Conservation (phyloP, 1,140 invertebrate genomes). For the Lepidurus arcticus region DNA sequence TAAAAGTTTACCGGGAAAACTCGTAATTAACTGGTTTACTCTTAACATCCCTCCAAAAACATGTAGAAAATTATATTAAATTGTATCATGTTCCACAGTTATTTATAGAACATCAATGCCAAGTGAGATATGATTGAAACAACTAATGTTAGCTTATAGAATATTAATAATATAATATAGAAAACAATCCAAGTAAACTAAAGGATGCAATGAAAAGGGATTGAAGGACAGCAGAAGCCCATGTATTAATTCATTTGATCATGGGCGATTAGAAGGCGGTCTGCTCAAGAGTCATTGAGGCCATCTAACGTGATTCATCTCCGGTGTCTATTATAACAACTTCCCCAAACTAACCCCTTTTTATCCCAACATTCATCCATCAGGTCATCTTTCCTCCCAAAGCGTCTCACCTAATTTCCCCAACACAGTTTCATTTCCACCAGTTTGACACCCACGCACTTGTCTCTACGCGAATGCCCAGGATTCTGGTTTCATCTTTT, state of each 20-base stretch:
- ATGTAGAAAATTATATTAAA: too few species aligned
- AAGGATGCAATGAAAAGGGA: too few species aligned
- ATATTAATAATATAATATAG: too few species aligned
- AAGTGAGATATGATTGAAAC: too few species aligned
- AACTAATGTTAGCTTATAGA: too few species aligned
- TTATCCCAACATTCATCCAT: background rate
- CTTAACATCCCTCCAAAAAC: too few species aligned
- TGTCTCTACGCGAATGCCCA: background rate
- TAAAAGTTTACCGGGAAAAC: too few species aligned
- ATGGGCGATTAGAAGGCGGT: slow-evolving; percentile 12
- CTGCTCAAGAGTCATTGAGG: background rate
- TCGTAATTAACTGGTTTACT: too few species aligned
- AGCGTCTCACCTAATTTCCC: background rate
- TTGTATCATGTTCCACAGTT: too few species aligned
- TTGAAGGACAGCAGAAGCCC: too few species aligned
- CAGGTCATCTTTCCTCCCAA: slow-evolving; percentile 7
- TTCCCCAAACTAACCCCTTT: background rate
- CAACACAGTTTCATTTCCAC: background rate
- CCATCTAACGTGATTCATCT: background rate
- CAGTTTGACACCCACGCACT: background rate
- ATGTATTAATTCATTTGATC: background rate
- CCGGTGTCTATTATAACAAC: background rate
- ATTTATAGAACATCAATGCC: too few species aligned
- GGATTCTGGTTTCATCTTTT: background rate
- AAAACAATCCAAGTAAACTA: too few species aligned